Conservation (phyloP, 2,113 vertebrate species). For the Oreochromis aureus region DNA sequence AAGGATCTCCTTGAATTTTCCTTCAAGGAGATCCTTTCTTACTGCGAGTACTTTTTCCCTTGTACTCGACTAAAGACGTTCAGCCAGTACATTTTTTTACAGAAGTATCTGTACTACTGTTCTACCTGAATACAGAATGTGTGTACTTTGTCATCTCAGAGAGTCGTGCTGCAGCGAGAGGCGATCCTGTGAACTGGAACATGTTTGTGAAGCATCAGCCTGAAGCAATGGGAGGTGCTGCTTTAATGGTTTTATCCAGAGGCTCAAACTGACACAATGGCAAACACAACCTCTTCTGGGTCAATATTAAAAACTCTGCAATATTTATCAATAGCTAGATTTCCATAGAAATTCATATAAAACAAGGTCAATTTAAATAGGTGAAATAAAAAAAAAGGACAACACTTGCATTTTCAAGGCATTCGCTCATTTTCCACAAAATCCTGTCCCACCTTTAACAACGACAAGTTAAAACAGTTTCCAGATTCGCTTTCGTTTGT, state of each 20-base stretch:
- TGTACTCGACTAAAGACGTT: neutral
- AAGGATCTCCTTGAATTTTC: neutral
- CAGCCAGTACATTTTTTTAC: neutral
- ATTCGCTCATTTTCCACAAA: constrained; percentile 33
- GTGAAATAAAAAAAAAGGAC: constrained; percentile 48
- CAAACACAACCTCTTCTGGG: neutral
- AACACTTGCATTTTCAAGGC: constrained; percentile 51
- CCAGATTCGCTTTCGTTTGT: constrained; percentile 35
- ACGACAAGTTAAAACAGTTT: constrained; percentile 17
- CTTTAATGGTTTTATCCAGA: neutral
- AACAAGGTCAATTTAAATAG: constrained; percentile 71
- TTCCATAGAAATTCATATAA: constrained; percentile 75
- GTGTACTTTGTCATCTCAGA: neutral
- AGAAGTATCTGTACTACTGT: neutral
- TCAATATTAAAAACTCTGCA: constrained; percentile 52
- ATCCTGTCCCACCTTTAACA: neutral
- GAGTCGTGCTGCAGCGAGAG: neutral
- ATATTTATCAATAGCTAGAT: constrained; percentile 52
- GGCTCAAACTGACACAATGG: constrained; percentile 2
- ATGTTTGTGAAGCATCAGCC: neutral
- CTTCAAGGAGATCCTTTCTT: neutral
- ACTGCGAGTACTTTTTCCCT: neutral
- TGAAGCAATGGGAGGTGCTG: neutral
- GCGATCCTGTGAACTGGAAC: neutral
- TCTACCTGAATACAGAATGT: neutral